Conservation (phyloP, 2,888 invertebrate genomes). For the Auanema sp. region DNA sequence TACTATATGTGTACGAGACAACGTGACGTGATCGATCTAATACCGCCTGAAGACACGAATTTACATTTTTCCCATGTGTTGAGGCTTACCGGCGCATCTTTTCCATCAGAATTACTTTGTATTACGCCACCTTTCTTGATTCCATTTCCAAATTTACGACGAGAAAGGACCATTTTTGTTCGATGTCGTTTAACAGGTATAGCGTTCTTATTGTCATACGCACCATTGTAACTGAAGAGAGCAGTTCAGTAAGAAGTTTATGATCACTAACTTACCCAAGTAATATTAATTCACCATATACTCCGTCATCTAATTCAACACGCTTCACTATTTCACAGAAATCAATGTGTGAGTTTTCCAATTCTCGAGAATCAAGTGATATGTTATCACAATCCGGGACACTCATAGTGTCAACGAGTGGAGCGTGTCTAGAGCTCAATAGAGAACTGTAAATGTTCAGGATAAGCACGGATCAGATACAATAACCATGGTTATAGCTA, state of each 20-base stretch:
- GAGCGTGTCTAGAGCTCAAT: too few species aligned
- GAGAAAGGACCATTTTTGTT: slow-evolving; percentile 52
- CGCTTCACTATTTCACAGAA: slow-evolving; percentile 12
- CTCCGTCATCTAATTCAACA: slow-evolving; percentile 29
- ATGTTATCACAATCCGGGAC: slow-evolving; percentile 3
- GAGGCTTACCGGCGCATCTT: slow-evolving; percentile 32
- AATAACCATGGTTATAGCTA: too few species aligned
- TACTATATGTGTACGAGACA: slow-evolving; percentile 58
- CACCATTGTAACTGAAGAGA: slow-evolving; percentile 46
- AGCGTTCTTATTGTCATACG: slow-evolving; percentile 33
- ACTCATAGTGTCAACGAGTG: too few species aligned
- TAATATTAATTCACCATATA: slow-evolving; percentile 58
- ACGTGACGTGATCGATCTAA: slow-evolving; percentile 55
- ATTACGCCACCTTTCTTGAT: slow-evolving; percentile 51
- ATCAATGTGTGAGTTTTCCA: slow-evolving; percentile 15
- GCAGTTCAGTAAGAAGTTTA: background rate
- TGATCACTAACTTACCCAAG: slow-evolving; percentile 44
- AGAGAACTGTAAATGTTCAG: too few species aligned
- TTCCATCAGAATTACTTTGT: slow-evolving; percentile 32
- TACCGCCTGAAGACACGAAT: slow-evolving; percentile 42
- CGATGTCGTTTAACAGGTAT: slow-evolving; percentile 47
- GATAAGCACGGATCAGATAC: too few species aligned
- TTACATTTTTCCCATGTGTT: background rate
- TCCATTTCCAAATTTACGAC: slow-evolving; percentile 51
- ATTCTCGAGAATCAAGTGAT: slow-evolving; percentile 21